Evolutionary conservation across 37 sponge, comb jelly and placozoan genomes (phyloP).

Genomic region (Chondrosia reniformis): DNA sequence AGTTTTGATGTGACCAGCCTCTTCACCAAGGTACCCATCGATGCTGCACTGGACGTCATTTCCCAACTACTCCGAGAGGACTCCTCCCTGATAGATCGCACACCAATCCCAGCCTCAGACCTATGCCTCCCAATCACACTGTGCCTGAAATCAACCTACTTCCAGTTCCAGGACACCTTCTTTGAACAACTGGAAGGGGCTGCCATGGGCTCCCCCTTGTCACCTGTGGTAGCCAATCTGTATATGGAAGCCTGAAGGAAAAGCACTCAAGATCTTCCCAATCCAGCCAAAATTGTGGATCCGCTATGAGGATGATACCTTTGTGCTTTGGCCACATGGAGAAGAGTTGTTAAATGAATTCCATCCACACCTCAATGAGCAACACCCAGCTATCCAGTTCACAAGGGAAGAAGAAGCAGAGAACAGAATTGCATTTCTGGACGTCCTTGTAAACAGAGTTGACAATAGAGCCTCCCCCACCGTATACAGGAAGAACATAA

Average conservation of each 20-base stretch:
- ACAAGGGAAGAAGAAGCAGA: background rate
- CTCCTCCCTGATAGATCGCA: background rate
- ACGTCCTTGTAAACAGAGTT: background rate
- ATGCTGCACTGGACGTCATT: constrained; percentile 12
- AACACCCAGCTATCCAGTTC: background rate
- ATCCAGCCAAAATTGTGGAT: background rate
- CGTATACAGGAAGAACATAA: background rate
- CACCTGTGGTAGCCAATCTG: constrained; percentile 23
- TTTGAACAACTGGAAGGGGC: constrained; percentile 24
- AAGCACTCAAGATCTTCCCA: background rate
- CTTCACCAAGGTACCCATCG: constrained; percentile 17
- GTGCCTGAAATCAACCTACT: constrained; percentile 25
- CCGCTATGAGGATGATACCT: too few relatives aligned
- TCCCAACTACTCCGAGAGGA: background rate
- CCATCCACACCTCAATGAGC: background rate
- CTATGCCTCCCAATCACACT: background rate
- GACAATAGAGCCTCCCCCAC: background rate
- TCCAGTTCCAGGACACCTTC: background rate
- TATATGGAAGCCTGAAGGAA: background rate
- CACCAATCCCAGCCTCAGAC: background rate
- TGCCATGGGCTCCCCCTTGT: constrained; percentile 31
- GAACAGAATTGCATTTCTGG: background rate
- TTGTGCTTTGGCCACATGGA: too few relatives aligned
- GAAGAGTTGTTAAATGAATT: background rate
- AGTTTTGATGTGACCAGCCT: constrained; percentile 32